phyloP scores from a whole-genome alignment of 2,113 vertebrate genomes.

The Verasper variegatus region DNA sequence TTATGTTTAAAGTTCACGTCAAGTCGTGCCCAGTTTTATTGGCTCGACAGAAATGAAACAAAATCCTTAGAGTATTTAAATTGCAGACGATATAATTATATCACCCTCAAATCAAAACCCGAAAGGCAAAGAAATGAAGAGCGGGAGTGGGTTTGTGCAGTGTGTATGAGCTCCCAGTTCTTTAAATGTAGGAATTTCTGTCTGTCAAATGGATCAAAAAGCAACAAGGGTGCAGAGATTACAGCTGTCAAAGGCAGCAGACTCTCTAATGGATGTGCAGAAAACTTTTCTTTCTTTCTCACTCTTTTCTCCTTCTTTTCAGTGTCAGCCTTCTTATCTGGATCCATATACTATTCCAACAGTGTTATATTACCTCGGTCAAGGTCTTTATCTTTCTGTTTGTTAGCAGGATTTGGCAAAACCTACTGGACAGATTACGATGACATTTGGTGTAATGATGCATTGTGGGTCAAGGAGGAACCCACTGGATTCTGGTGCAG shows the following conservation, averaged over 20 bases:
- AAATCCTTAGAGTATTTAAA: slow-evolving; percentile 25
- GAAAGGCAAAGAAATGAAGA: slow-evolving; percentile 16
- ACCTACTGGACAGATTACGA: too few relatives aligned
- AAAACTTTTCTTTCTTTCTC: slow-evolving; percentile 19
- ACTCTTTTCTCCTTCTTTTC: not conserved
- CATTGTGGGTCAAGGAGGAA: too few relatives aligned
- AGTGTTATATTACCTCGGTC: too few relatives aligned
- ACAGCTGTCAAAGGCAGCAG: slow-evolving; percentile 11
- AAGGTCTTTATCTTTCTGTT: too few relatives aligned
- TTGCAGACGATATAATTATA: slow-evolving; percentile 20
- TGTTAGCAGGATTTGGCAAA: too few relatives aligned
- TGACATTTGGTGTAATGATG: too few relatives aligned
- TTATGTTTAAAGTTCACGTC: slow-evolving; percentile 29
- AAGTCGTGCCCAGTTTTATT: slow-evolving; percentile 37
- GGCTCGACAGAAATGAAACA: slow-evolving; percentile 38
- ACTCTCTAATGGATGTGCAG: slow-evolving; percentile 17
- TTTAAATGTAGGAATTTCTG: slow-evolving; percentile 4
- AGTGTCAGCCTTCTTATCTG: not conserved
- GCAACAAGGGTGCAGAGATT: slow-evolving; percentile 3
- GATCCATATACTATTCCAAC: not conserved
- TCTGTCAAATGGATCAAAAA: slow-evolving; percentile 1
- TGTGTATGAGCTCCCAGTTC: not conserved
- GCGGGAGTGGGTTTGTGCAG: not conserved
- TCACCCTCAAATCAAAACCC: slow-evolving; percentile 20
- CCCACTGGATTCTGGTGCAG: too few relatives aligned